A percentile compares a stretch with the other conserved stretches of the same genome.
Conservation (phyloP, 2,888 invertebrate genomes). For the Ceratothoa steindachneri region DNA sequence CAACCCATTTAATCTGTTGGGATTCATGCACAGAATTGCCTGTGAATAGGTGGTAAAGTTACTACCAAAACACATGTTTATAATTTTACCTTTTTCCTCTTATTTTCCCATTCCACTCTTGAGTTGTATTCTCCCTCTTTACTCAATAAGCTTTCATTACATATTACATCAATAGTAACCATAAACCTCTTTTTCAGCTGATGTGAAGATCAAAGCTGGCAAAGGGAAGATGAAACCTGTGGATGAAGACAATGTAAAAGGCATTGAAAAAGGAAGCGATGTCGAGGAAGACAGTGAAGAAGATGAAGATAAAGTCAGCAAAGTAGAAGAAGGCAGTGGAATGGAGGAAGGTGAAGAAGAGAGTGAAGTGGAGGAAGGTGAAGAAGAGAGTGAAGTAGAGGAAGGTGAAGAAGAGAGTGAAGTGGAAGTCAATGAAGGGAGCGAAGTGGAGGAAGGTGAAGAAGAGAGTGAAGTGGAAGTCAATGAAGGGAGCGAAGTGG, state of each 20-base stretch:
- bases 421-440: slow-evolving; percentile 57
- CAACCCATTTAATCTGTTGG: no score
- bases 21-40: no score
- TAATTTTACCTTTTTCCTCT: no score
- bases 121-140: no score
- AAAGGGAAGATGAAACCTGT: neutral
- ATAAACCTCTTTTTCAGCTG: no score
- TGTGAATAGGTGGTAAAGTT: no score
- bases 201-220: neutral
- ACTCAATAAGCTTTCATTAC: no score
- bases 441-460: slow-evolving; percentile 56
- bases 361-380: slow-evolving; percentile 51
- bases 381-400: slow-evolving; percentile 61
- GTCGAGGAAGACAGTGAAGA: slow-evolving; percentile 52
- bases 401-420: slow-evolving; percentile 38
- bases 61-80: no score
- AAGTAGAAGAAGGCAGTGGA: no score
- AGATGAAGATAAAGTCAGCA: slow-evolving; percentile 47
- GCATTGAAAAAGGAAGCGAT: slow-evolving; percentile 19
- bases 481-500: slow-evolving; percentile 61
- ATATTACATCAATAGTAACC: no score
- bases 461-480: slow-evolving; percentile 50
- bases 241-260: slow-evolving; percentile 19
- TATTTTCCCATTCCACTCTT: no score
- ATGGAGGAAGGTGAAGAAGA: slow-evolving; percentile 51